Evolutionary conservation across 1,140 invertebrate species (phyloP), one percentile per base, ranked within the genome.

Genomic region (Pristionchus pacificus): DNA sequence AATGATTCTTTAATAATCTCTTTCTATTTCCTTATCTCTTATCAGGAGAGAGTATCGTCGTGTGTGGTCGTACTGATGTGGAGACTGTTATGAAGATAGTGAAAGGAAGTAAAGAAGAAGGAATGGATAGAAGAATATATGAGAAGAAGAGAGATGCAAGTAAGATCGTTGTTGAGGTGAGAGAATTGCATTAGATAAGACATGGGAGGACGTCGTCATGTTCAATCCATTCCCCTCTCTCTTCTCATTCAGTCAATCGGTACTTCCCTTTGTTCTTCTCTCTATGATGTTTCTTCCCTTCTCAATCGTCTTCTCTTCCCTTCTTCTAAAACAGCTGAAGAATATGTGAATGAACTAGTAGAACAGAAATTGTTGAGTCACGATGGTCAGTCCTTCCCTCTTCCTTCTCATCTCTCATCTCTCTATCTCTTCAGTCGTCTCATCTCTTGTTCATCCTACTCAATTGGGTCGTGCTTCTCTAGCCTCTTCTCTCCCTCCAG

Each of bases 381-480:
- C 38, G 19, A 49, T 49, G 38, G 38, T 49, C 19, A 19, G 19
- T 19, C 19, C 38, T 49, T 49, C 38, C 38, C 38, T 49, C 19
- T 49, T 10, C 6, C 6, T 49, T 6, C 38, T 49, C 19, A 19
- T 49, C 38, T 49, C 6, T 49, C 38, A 49, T n/a, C n/a, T 57
- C 25, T 68, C 66, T 0, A 55, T 60, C 58, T 49, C 49, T 14
- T 70, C 59, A 6, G 14, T 63, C 24, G 59, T 49, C 58, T 60
- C 70, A 10, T 60, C 57, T 29, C 31, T 25, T 13, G 32, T 76
- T 15, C 31, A 55, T 31, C 62, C 93, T 10, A 95, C 93, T 25
- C 89, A 90, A 61, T 86, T 98, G 24, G 95, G 93, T 0, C 89
- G 90, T 81, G 95, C 95, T 24, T 94, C 95, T 80, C 85, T 98